phyloP scores from a whole-genome alignment of 1,140 invertebrate genomes.

The Geopemphigus sp. region DNA sequence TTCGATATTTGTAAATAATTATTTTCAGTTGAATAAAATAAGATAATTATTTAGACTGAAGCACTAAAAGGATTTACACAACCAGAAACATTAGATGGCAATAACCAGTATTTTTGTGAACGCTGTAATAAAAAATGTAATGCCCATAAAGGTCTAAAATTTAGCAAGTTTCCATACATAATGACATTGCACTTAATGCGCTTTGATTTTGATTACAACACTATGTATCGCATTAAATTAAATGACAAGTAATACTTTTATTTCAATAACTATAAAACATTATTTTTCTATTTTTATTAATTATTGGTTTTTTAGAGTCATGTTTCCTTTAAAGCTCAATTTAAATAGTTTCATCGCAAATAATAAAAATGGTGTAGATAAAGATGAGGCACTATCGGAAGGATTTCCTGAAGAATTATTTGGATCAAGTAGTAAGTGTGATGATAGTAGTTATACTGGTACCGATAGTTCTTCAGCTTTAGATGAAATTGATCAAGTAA shows the following conservation, averaged over 20 bases:
- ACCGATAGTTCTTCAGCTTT: slow-evolving; percentile 68
- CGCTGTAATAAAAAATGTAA: slow-evolving; percentile 86
- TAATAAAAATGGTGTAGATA: slow-evolving; percentile 52
- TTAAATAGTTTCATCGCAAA: slow-evolving; percentile 73
- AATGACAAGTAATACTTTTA: slow-evolving; percentile 74
- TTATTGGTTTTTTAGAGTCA: slow-evolving; percentile 63
- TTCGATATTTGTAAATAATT: slow-evolving; percentile 35
- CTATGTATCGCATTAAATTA: slow-evolving; percentile 82
- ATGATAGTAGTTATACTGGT: slow-evolving; percentile 69
- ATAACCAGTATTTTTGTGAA: slow-evolving; percentile 89
- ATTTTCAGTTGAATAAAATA: slow-evolving; percentile 14
- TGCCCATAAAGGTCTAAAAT: slow-evolving; percentile 88
- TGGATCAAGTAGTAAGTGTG: slow-evolving; percentile 59
- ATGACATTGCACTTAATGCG: slow-evolving; percentile 85
- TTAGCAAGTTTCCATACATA: slow-evolving; percentile 84
- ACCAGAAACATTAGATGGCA: slow-evolving; percentile 80
- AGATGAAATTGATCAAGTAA: slow-evolving; percentile 61
- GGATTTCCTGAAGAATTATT: slow-evolving; percentile 55
- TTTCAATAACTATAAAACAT: not conserved
- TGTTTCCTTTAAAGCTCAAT: slow-evolving; percentile 79
- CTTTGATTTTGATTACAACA: slow-evolving; percentile 88
- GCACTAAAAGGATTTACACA: slow-evolving; percentile 81
- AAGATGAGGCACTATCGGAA: slow-evolving; percentile 55
- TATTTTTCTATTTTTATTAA: slow-evolving; percentile 19
- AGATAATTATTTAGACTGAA: slow-evolving; percentile 65